Base-by-base conservation (phyloP, 2,888 invertebrate genomes). In the Masnerella sp. region DNA sequence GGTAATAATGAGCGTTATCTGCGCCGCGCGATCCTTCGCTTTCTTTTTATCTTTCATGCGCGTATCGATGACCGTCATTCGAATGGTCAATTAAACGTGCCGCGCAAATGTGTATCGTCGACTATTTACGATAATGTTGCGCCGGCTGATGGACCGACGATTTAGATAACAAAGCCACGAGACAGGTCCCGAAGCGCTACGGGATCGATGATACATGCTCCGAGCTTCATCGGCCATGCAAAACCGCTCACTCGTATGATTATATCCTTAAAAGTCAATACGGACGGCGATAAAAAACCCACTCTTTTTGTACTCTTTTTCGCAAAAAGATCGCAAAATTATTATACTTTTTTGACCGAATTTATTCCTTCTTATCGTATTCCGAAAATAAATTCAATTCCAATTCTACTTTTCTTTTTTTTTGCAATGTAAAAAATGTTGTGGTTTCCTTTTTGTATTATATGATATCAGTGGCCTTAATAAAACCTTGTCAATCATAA, bases 21-120 rank as follows among this genome's bases (percentile, higher is more conserved):
- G 38, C 51, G 38, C 54, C 49, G 54, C 59, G 68, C 45, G 74
- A 74, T 71, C 38, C 47, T 61, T 64, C 72, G 22, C 74, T 73
- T 67, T 73, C 76, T 65, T 72, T 75, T 75, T 73, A 75, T 65
- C 59, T 59, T 52, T 56, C 62, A 64, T 67, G 51, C 38, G 42
- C 58, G 59, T 72, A 75, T 74, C 75, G 78, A 78, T 77, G 78
- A 78, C 78, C 74, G 80, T 81, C 81, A 80, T 79, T 79, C 80
- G 75, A 80, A 79, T 77, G 77, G 79, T 78, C 82, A 80, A 80
- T 81, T 79, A 80, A 80, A 79, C 74, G 76, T 64, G 75, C 67
- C 74, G 69, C 69, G 54, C 54, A 75, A 80, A 78, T 70, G 74
- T 77, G 71, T 77, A 78, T 77, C 75, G 75, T 56, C 67, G 72